phyloP scores from a whole-genome alignment of 2,113 vertebrate genomes.

The Anguilla rostrata region DNA sequence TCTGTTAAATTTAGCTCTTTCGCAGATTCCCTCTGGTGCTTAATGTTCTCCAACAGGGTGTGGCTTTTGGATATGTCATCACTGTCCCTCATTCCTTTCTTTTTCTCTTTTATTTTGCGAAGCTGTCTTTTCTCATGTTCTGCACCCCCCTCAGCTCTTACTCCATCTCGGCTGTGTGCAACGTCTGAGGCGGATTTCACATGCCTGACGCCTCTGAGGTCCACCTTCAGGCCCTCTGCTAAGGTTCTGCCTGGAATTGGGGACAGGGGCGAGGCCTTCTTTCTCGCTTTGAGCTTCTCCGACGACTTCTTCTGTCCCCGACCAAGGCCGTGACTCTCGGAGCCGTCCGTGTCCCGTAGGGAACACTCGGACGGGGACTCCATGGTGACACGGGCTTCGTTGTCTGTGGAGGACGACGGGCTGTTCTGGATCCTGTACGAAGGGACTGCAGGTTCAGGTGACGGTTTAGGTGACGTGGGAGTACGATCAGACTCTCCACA shows the following conservation, averaged over 20 bases:
- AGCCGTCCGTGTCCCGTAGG: conserved; percentile 16
- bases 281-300: conserved; percentile 25
- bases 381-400: conserved; percentile 18
- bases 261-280: conserved; percentile 41
- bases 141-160: conserved; percentile 40
- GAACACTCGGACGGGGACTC: conserved; percentile 17
- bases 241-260: conserved; percentile 42
- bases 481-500: conserved; percentile 59
- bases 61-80: conserved; percentile 30
- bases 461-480: conserved; percentile 63
- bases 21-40: conserved; percentile 37
- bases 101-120: conserved; percentile 42
- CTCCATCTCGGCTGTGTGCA: conserved; percentile 38
- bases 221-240: conserved; percentile 32
- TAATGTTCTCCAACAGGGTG: conserved; percentile 27
- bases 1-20: conserved; percentile 38
- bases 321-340: conserved; percentile 15
- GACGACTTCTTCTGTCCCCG: conserved; percentile 36
- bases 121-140: conserved; percentile 14
- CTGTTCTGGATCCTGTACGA: conserved; percentile 38
- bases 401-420: conserved; percentile 33
- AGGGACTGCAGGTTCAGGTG: conserved; percentile 51
- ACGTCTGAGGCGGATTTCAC: conserved; percentile 48
- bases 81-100: conserved; percentile 32
- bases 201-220: conserved; percentile 39